These are phyloP conservation scores for Alligator mississippiensis DNA, from an alignment of 2,113 vertebrate species.

Conservation along the genomic window DNA sequence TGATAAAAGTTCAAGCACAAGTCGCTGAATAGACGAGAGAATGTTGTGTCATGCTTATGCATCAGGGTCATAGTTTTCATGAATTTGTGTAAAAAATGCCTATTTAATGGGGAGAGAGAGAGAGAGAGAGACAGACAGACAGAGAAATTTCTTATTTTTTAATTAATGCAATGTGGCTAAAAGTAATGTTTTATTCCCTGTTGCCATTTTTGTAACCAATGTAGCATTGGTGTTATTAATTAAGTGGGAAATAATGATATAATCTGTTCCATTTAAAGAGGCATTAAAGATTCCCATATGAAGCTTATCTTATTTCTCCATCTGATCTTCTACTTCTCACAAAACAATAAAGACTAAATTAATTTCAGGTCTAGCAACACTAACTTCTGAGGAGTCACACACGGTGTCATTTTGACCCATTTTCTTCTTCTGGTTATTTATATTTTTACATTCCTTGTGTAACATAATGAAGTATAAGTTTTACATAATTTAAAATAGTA, in stretches of 20 bases:
- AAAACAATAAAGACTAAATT: neutral
- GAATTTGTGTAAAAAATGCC: neutral
- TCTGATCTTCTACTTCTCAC: neutral
- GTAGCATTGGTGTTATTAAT: neutral
- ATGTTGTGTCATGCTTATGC: neutral
- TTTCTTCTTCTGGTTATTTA: neutral
- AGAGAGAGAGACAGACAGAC: neutral
- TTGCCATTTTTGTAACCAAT: neutral
- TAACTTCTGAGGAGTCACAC: neutral
- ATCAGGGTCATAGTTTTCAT: neutral
- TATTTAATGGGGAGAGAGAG: neutral
- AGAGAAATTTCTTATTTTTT: neutral
- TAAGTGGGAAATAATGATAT: neutral
- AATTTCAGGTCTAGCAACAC: fast-evolving
- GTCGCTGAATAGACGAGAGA: neutral
- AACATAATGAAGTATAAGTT: neutral
- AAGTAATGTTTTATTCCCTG: neutral
- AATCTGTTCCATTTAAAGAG: neutral
- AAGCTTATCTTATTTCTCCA: neutral
- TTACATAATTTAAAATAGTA: neutral
- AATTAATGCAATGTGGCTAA: neutral
- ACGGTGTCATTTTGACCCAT: neutral
- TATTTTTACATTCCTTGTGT: neutral
- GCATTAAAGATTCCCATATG: fast-evolving
- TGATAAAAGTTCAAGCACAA: neutral